Percentiles rank a stretch among this genome's conserved stretches.
These are phyloP conservation scores for Papilio polytes DNA, from an alignment of 1,140 invertebrate species.

Conservation along the genomic window DNA sequence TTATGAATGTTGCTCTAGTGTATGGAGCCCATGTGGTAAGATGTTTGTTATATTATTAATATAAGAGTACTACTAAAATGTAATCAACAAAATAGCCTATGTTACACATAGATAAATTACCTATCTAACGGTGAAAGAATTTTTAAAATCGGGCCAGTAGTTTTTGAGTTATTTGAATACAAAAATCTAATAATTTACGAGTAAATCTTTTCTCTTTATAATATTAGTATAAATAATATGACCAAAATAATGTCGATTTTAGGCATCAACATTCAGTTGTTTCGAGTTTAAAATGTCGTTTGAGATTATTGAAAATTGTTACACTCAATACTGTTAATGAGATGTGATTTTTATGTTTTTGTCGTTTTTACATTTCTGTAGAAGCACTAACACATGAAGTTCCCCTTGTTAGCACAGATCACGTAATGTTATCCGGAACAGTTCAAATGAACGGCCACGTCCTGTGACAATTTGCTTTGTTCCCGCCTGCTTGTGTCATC, in stretches of 20 bases:
- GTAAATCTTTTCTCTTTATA: too few species aligned
- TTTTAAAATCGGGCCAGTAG: too few species aligned
- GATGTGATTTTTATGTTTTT: neutral
- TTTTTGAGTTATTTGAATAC: too few species aligned
- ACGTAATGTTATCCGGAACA: constrained; percentile 25
- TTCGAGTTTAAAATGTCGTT: neutral
- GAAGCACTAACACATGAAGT: neutral
- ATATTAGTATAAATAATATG: too few species aligned
- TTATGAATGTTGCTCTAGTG: constrained; percentile 55
- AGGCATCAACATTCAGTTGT: neutral
- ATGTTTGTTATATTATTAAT: neutral
- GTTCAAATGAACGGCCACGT: neutral
- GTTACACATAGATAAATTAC: too few species aligned
- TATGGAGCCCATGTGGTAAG: constrained; percentile 69
- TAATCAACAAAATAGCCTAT: neutral
- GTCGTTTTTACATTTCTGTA: neutral
- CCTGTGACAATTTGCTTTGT: neutral
- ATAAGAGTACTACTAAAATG: neutral
- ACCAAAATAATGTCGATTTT: neutral
- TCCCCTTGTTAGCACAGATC: neutral
- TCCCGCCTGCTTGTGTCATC: neutral
- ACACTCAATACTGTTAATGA: neutral
- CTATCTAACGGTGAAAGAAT: too few species aligned
- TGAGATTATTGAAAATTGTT: neutral
- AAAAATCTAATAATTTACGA: too few species aligned